Evolutionary conservation across 2,888 invertebrate genomes (phyloP), one percentile per base, ranked within the genome.

Genomic region (Thymelicus acteon): DNA sequence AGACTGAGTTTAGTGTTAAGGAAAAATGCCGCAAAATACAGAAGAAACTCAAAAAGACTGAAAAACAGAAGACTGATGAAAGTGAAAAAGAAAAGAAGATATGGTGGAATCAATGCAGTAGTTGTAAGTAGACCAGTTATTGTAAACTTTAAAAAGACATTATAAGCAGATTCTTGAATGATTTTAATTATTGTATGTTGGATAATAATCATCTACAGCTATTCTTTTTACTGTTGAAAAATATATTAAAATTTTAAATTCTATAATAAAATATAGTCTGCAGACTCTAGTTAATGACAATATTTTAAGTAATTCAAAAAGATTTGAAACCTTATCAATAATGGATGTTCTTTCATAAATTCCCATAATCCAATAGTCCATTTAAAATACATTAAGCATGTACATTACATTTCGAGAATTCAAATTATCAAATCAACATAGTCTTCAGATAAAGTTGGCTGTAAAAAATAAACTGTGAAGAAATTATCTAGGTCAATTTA

Each of bases 41-140:
- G 82, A 93, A 91, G 81, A 93, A 93, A 88, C 82, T 92, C 64
- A 90, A 90, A 84, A 93, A 92, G 92, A 93, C 92, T 91, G 93
- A 93, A 75, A 90, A 88, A 80, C 85, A 88, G 84, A 91, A 93
- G 91, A 92, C 92, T 92, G 92, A 91, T 79, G 80, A 75, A 63
- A 80, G 83, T 52, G 79, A 82, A 71, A 89, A 85, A 72, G 92
- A 93, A 80, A 94, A 93, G 83, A 90, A 87, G 44, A 93, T 94
- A 76, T 94, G 94, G 94, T 94, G 94, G 94, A 92, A 93, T 74
- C 92, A 93, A 79, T 92, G 93, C 82, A 91, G 84, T 80, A 89
- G 91, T 79, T 84, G 93, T 93, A 84, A 93, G 93, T 92, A 82
- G 60, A 72, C 61, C 47, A n/a, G 15, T 67, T 61, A 54, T 31